Conservation (phyloP, 2,888 invertebrate species). For the Subacronicta megacephala region DNA sequence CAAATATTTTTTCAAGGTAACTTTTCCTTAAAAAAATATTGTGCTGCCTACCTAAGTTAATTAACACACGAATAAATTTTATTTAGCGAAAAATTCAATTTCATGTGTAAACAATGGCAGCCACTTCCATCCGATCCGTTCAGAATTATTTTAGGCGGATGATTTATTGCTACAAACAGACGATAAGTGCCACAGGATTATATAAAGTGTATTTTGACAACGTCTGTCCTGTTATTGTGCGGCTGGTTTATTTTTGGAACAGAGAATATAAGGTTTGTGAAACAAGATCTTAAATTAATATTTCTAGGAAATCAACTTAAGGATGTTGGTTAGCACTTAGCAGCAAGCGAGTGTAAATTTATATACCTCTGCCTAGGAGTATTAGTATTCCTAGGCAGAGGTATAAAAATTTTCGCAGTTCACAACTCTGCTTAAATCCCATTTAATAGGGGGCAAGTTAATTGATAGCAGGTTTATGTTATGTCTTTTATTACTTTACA, state of each 20-base stretch:
- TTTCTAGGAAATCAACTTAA: constrained; percentile 15
- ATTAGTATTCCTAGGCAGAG: no score
- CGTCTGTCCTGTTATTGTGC: constrained; percentile 4
- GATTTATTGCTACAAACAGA: constrained; percentile 59
- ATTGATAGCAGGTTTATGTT: no score
- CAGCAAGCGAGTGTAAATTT: no score
- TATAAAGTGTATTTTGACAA: constrained; percentile 31
- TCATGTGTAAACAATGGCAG: constrained; percentile 69
- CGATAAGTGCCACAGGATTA: constrained; percentile 41
- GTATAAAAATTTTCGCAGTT: no score
- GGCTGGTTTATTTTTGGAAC: constrained; percentile 14
- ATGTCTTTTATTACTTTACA: constrained; percentile 40
- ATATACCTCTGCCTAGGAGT: no score
- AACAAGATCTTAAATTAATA: constrained; percentile 24
- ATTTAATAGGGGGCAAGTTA: no score
- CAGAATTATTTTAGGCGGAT: constrained; percentile 58
- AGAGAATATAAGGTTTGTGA: constrained; percentile 19
- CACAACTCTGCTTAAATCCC: no score
- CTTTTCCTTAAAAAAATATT: neutral
- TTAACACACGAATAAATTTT: constrained; percentile 74
- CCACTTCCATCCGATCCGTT: constrained; percentile 57
- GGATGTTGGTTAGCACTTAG: constrained; percentile 30
- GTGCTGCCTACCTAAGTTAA: constrained; percentile 66
- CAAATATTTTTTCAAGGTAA: constrained; percentile 64
- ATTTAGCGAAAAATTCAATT: constrained; percentile 77